These are phyloP conservation scores for Drosophila lacicola DNA, from an alignment of 2,888 invertebrate species.

Conservation along the genomic window DNA sequence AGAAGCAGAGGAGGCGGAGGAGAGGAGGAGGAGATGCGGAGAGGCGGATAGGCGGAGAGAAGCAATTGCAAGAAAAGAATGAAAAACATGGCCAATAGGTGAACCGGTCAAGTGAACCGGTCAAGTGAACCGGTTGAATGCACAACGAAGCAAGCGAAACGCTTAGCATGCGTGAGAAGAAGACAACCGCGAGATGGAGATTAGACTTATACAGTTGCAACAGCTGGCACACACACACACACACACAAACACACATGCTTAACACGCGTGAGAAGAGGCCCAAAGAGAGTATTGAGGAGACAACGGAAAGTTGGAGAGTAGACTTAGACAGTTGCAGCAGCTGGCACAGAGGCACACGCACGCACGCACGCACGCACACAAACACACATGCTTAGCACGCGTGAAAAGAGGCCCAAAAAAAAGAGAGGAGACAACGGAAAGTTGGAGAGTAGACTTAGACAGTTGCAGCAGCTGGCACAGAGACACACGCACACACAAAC, in stretches of 20 bases:
- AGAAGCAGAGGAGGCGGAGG: neutral
- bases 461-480: neutral
- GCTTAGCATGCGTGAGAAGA: neutral
- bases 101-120: neutral
- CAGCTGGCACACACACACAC: too few species aligned
- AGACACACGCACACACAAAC: neutral
- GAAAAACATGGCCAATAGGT: constrained; percentile 1
- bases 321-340: constrained; percentile 3
- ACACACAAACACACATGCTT: neutral
- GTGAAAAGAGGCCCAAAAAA: too few species aligned
- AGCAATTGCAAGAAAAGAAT: neutral
- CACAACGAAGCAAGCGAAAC: constrained; percentile 5
- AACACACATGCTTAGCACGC: too few species aligned
- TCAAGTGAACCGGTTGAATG: neutral
- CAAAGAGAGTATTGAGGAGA: too few species aligned
- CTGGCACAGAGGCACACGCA: neutral
- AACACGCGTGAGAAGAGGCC: too few species aligned
- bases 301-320: neutral
- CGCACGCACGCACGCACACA: neutral
- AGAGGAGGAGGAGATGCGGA: too few species aligned
- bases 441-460: too few species aligned
- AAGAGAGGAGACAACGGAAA: too few species aligned
- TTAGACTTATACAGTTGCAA: too few species aligned
- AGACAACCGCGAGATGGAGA: too few species aligned
- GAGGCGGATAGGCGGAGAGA: neutral